Percentiles rank a stretch among this genome's conserved stretches.
These are phyloP conservation scores for Drosophila lacertosa DNA, from an alignment of 1,140 invertebrate species.

Conservation along the genomic window DNA sequence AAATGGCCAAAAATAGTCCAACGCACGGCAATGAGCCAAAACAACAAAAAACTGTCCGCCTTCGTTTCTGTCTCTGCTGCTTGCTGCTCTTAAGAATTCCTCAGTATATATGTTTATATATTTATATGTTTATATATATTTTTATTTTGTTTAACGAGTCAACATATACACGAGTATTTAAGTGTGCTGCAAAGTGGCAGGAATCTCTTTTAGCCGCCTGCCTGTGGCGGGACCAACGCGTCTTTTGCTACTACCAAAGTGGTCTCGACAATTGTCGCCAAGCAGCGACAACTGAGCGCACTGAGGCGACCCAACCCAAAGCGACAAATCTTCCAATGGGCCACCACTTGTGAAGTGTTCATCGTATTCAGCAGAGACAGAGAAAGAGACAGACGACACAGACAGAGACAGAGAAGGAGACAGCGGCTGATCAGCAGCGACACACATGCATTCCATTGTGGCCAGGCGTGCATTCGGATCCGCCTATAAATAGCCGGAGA, in stretches of 20 bases:
- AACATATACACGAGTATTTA: background rate
- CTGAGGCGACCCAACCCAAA: no score
- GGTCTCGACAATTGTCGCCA: conserved; percentile 50
- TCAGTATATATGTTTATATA: conserved; percentile 3
- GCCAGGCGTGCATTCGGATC: conserved; percentile 63
- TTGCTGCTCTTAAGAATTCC: conserved; percentile 21
- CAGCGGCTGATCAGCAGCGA: conserved; percentile 7
- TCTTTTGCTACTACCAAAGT: conserved; percentile 65
- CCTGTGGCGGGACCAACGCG: conserved; percentile 54
- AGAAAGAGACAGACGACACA: no score
- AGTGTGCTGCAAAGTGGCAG: conserved; percentile 8
- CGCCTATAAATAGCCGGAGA: conserved; percentile 70
- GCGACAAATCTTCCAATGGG: conserved; percentile 40
- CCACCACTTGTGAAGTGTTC: conserved; percentile 74
- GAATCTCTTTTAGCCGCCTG: conserved; percentile 21
- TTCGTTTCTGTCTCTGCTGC: background rate
- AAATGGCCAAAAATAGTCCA: conserved; percentile 72
- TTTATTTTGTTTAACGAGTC: conserved; percentile 12
- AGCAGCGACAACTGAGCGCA: conserved; percentile 50
- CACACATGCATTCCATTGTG: conserved; percentile 65
- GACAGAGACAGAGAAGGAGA: conserved; percentile 21
- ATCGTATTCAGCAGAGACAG: conserved; percentile 34
- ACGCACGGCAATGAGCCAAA: conserved; percentile 70
- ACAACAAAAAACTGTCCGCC: conserved; percentile 42
- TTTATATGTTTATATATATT: conserved; percentile 13